Evolutionary conservation across 2,797 vertebrate genomes (phyloP), one percentile per base, ranked within the genome.

Genomic region (Pristis pectinata): DNA sequence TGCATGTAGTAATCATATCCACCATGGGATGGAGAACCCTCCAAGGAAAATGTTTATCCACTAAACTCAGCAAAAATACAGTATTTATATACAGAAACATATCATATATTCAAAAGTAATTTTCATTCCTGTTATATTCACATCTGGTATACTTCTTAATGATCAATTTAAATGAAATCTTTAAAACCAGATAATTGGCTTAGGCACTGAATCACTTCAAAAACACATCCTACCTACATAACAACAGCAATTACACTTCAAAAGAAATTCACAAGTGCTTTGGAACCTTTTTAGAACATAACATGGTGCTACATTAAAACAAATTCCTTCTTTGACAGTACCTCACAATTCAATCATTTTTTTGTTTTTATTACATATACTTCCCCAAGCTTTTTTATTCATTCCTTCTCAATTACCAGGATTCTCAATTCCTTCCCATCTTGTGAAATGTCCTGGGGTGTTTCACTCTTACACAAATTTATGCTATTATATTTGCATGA

Each of bases 181-280:
- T 11, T n/a, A 64, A 67, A 91, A 67, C 59, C 34, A 22, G 61
- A 91, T 37, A 91, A 41, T 64, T 64, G 61, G 61, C n/a, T 37
- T 9, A 34, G 13, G 34, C 22, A 17, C 34, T 91, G 87, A 64
- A 64, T 91, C 59, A 91, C 17, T 67, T 91, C 87, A 91, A 41
- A 91, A 67, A 37, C 37, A 37, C 59, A 67, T 67, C 19, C 87
- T 61, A n/a, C 85, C 56, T 27, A 64, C 85, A 89, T 61, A 89
- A 59, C 56, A 19, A 13, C 56, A 56, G 34, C 85, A 89, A 89
- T 89, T 89, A 64, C 59, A 89, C 85, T 91, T 67, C 61, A 64
- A 64, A 91, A 91, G 59, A 91, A 37, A 64, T 37, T 91, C 59
- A 91, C n/a, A 89, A 89, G 59, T 37, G 59, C n/a, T 64, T 64